These are phyloP conservation scores for Montipora foliosa DNA, from an alignment of 64 coral and sea anemone species.

Conservation along the genomic window DNA sequence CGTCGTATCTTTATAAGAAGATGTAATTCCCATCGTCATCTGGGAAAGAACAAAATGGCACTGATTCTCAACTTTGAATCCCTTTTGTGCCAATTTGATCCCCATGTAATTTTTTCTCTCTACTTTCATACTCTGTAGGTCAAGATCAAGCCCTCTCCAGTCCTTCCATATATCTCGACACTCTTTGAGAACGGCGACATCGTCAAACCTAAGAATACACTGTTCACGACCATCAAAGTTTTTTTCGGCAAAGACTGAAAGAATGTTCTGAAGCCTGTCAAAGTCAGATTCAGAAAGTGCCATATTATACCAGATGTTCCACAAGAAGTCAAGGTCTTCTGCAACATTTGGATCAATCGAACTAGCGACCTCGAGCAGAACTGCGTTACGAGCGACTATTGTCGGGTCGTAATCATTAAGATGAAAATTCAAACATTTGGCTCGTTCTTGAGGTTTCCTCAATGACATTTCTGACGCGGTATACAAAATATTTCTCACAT, in stretches of 20 bases:
- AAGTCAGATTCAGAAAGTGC: constrained; percentile 43
- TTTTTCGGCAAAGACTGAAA: background rate
- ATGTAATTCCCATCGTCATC: background rate
- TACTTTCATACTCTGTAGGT: constrained; percentile 29
- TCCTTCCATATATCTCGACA: constrained; percentile 68
- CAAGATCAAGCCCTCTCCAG: constrained; percentile 46
- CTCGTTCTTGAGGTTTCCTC: constrained; percentile 28
- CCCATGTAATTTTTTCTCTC: constrained; percentile 49
- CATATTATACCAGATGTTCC: constrained; percentile 85
- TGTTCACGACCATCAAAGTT: background rate
- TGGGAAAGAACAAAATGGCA: background rate
- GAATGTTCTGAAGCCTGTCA: constrained; percentile 17
- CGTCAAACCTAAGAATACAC: constrained; percentile 27
- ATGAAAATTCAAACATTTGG: constrained; percentile 54
- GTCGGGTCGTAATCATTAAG: constrained; percentile 73
- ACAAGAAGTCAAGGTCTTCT: constrained; percentile 67
- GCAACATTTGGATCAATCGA: constrained; percentile 39
- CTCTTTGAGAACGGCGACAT: constrained; percentile 16
- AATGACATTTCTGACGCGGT: constrained; percentile 56
- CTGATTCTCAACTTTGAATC: background rate
- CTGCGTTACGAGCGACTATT: constrained; percentile 61
- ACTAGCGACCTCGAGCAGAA: constrained; percentile 34
- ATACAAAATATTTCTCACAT: constrained; percentile 48
- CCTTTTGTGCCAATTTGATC: background rate
- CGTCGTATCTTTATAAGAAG: background rate